Base-by-base conservation (phyloP, 2,888 invertebrate species). In the Nomada ruficornis region DNA sequence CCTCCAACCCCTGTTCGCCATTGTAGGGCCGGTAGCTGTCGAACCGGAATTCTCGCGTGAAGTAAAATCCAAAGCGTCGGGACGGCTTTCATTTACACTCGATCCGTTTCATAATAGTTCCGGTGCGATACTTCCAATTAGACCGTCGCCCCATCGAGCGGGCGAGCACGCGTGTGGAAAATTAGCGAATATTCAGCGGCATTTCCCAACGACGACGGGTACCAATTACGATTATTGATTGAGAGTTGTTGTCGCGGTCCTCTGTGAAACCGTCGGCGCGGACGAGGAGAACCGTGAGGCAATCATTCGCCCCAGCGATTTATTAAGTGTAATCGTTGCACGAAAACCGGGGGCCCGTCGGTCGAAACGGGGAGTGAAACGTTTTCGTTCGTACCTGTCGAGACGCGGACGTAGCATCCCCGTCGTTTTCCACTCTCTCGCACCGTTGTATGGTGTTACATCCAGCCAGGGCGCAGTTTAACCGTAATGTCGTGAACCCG, bases 181-280 rank as follows among this genome's bases (percentile, higher is more conserved):
- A 71, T 80, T 68, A 80, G 65, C 80, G 80, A 55, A 79, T 71
- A 72, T 63, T 68, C 80, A 42, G 9, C 36, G 59, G 11, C 59
- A 63, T 71, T 81, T 59, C 67, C 59, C 69, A 55, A 0, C 47
- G 54, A 36, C 57, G 59, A 44, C 52, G 63, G 47, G 23, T 64
- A 67, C 47, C 82, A 82, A 72, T 81, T 76, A 76, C 68, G 68
- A 81, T 71, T 76, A 72, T 76, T 57, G 82, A 82, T 82, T 69
- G 65, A 63, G 70, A 2, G 47, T 47, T 50, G 68, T 71, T 52
- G 73, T 65, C 65, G 20, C 65, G 65, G 18, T 26, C 20, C 42
- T 57, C n/a, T 60, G 64, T 50, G 11, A 65, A 65, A 77, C 2
- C 20, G 57, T 60, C 52, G 23, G 20, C 20, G 54, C 36, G 10